phyloP scores from a whole-genome alignment of 2,113 vertebrate genomes.

The Cercocebus atys region DNA sequence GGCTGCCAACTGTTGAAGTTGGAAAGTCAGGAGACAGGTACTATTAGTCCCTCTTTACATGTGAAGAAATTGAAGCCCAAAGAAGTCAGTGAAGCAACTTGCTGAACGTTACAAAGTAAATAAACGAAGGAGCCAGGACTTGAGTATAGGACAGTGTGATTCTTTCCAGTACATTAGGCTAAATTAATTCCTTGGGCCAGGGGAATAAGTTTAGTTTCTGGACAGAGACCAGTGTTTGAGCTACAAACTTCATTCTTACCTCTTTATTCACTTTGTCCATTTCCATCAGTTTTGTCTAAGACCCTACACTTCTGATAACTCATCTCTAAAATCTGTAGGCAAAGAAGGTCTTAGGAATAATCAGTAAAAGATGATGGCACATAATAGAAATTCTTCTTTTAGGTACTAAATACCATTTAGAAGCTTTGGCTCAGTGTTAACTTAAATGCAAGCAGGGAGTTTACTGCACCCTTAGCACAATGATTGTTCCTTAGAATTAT shows the following conservation, averaged over 20 bases:
- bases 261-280: not conserved
- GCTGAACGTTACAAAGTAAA: constrained; percentile 40
- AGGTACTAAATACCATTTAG: not conserved
- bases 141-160: not conserved
- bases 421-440: not conserved
- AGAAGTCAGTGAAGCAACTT: constrained; percentile 27
- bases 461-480: not conserved
- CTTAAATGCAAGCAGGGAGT: not conserved
- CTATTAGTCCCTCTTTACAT: not conserved
- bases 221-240: not conserved
- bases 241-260: not conserved
- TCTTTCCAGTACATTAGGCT: constrained; percentile 32
- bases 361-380: not conserved
- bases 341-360: not conserved
- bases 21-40: not conserved
- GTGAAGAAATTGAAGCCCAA: not conserved
- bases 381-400: not conserved
- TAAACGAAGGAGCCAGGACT: not conserved
- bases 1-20: not conserved
- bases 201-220: not conserved
- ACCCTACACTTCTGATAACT: not conserved
- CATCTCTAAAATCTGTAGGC: not conserved
- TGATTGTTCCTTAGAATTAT: not conserved
- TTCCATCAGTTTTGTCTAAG: not conserved
- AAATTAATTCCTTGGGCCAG: constrained; percentile 9